Conservation (phyloP, 2,797 vertebrate species). For the Hafferia zeledoni region DNA sequence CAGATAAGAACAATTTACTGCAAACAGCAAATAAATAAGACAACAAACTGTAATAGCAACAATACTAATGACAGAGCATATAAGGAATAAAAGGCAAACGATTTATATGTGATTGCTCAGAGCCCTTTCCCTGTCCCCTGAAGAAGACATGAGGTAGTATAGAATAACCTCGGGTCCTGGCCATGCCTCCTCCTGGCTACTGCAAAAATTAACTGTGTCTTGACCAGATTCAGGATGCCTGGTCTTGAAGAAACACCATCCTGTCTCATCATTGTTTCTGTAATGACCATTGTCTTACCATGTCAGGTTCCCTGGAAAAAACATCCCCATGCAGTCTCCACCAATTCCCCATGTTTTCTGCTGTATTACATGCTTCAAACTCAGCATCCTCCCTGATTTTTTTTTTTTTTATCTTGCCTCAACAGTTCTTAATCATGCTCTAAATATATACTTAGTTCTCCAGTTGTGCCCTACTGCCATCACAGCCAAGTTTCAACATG, state of each 20-base stretch:
- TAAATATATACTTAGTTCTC: not conserved
- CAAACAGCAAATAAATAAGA: not conserved
- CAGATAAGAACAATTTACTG: not conserved
- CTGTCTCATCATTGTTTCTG: not conserved
- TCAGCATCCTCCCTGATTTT: not conserved
- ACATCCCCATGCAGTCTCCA: not conserved
- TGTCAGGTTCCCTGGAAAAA: rapidly evolving
- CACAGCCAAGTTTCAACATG: not conserved
- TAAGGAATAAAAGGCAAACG: too few relatives aligned
- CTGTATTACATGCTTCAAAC: not conserved
- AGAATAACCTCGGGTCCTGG: not conserved
- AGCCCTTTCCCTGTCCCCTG: not conserved
- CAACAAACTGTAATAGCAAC: not conserved
- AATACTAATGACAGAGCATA: rapidly evolving
- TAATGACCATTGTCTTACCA: not conserved
- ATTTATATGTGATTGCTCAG: not conserved
- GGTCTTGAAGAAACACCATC: not conserved
- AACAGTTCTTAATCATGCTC: not conserved
- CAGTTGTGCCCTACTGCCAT: not conserved
- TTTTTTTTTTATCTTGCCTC: not conserved
- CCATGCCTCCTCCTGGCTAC: not conserved
- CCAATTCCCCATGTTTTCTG: not conserved
- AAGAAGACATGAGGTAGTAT: not conserved
- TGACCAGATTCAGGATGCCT: too few relatives aligned
- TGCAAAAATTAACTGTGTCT: rapidly evolving